Evolutionary conservation across 2,888 invertebrate species (phyloP).

Genomic region (Chironomus riparius): DNA sequence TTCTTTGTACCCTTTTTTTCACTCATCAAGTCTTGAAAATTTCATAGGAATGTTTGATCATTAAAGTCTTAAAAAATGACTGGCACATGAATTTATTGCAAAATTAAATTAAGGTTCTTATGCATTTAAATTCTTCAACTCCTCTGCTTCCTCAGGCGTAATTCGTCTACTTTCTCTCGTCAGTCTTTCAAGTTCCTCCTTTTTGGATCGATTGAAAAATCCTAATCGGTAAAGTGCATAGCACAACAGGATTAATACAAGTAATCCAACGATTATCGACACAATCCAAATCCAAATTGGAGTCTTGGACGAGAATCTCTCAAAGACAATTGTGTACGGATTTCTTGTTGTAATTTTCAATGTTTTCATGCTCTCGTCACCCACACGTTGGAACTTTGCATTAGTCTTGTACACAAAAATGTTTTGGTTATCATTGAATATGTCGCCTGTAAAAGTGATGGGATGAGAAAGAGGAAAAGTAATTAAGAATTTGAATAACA

Average conservation of each 20-base stretch:
- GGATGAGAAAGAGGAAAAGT: no score
- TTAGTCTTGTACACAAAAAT: slow-evolving; percentile 39
- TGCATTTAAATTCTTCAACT: neutral
- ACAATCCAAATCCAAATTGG: slow-evolving; percentile 44
- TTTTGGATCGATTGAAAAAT: slow-evolving; percentile 45
- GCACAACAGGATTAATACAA: slow-evolving; percentile 39
- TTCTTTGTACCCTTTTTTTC: no score
- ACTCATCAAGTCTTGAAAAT: no score
- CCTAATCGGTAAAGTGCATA: slow-evolving; percentile 43
- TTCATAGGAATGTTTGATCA: neutral
- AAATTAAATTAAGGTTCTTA: neutral
- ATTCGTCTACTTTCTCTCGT: neutral
- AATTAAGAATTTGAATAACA: no score
- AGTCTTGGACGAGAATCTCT: slow-evolving; percentile 35
- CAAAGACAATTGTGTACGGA: slow-evolving; percentile 41
- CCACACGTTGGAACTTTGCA: slow-evolving; percentile 35
- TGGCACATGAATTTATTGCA: neutral
- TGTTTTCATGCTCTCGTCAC: slow-evolving; percentile 31
- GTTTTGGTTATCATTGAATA: slow-evolving; percentile 41
- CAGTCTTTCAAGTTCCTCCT: slow-evolving; percentile 44
- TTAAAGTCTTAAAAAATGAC: neutral
- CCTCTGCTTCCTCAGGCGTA: slow-evolving; percentile 2
- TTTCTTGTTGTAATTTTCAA: slow-evolving; percentile 31
- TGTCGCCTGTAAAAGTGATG: slow-evolving; percentile 32
- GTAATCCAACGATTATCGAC: slow-evolving; percentile 41